These are phyloP conservation scores for Poeciliopsis infans DNA, from an alignment of 2,797 vertebrate genomes.

Conservation along the genomic window DNA sequence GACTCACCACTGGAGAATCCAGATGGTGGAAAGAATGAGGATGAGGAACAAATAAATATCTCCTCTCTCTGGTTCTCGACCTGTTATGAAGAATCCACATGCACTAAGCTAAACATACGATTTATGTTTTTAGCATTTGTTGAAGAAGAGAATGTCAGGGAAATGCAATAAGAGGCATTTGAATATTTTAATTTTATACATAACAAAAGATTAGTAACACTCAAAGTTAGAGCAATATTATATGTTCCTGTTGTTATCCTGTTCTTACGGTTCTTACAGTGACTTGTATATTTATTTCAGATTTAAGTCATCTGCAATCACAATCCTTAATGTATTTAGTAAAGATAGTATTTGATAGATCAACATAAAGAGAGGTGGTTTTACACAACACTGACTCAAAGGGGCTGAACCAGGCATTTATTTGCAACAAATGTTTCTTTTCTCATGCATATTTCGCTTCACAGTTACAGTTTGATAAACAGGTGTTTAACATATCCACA, in stretches of 20 bases:
- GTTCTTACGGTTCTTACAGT: background rate
- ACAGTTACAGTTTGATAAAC: background rate
- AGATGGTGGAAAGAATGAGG: conserved; percentile 3
- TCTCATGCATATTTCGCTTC: background rate
- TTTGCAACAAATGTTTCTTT: background rate
- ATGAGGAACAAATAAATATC: conserved; percentile 10
- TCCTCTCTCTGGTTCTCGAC: conserved; percentile 2
- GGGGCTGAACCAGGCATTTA: background rate
- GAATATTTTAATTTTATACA: conserved; percentile 9
- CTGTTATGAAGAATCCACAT: background rate
- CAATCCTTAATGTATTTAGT: background rate
- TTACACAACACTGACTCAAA: background rate
- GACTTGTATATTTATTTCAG: background rate
- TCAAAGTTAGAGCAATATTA: background rate
- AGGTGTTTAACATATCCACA: background rate
- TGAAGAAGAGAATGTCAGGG: background rate
- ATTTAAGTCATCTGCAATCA: background rate
- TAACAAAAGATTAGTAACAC: background rate
- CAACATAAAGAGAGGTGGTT: background rate
- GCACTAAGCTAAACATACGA: background rate
- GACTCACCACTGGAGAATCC: conserved; percentile 40
- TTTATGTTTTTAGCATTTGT: background rate
- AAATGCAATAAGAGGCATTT: background rate
- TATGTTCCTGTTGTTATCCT: background rate
- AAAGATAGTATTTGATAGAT: background rate